A percentile compares a stretch with the other conserved stretches of the same genome.
phyloP scores from a whole-genome alignment of 2,888 invertebrate genomes.

The Protodeltote pygarga region DNA sequence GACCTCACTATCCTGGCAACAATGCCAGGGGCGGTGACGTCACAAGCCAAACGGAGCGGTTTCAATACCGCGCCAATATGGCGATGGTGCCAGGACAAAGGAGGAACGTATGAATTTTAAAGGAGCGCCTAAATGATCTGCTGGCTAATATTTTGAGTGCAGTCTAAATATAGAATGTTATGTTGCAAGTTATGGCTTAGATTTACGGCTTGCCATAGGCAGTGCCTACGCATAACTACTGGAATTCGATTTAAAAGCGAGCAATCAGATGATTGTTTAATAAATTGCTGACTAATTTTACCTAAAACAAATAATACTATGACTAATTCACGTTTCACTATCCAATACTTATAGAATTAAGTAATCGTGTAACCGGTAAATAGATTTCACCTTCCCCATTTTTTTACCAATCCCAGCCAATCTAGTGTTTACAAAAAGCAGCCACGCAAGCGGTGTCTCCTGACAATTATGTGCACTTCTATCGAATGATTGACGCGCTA shows the following conservation, averaged over 20 bases:
- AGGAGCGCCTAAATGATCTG: conserved; percentile 41
- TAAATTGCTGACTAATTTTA: no score
- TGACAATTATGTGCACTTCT: conserved; percentile 39
- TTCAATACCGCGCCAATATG: conserved; percentile 51
- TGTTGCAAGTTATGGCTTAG: neutral
- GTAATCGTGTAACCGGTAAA: no score
- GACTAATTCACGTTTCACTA: no score
- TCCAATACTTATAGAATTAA: no score
- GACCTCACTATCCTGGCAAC: conserved; percentile 68
- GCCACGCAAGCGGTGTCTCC: conserved; percentile 8
- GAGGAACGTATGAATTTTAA: conserved; percentile 38
- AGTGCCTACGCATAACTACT: no score
- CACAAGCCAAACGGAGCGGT: conserved; percentile 48
- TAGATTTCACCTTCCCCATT: conserved; percentile 12
- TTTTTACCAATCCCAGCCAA: conserved; percentile 6
- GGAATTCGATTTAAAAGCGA: no score
- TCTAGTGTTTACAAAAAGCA: conserved; percentile 23
- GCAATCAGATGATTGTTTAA: no score
- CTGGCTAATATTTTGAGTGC: conserved; percentile 29
- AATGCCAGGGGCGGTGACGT: conserved; percentile 61
- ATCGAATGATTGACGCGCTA: conserved; percentile 44
- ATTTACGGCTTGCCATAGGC: no score
- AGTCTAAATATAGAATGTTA: neutral
- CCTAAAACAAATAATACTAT: no score
- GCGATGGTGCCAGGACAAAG: conserved; percentile 45